phyloP scores from a whole-genome alignment of 2,113 vertebrate genomes.

The Electrona antarctica region DNA sequence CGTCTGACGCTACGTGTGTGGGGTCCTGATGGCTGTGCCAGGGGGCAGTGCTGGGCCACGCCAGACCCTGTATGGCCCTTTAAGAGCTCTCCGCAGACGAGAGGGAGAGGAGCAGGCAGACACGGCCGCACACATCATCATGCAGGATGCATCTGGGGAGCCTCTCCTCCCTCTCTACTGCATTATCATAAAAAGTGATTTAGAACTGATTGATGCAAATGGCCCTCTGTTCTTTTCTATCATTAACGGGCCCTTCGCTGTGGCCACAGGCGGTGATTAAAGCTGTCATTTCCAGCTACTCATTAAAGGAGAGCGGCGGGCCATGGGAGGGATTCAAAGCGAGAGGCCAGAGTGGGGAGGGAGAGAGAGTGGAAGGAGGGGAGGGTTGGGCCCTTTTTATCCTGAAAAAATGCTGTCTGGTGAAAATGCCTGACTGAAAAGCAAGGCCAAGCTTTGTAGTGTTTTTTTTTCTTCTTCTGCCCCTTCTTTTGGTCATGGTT shows the following conservation, averaged over 20 bases:
- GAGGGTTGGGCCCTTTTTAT: constrained; percentile 55
- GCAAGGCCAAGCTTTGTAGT: constrained; percentile 24
- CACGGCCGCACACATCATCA: constrained; percentile 78
- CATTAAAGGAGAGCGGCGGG: constrained; percentile 91
- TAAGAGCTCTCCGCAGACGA: constrained; percentile 83
- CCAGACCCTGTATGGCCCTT: constrained; percentile 74
- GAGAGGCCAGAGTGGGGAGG: constrained; percentile 66
- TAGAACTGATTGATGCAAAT: constrained; percentile 99
- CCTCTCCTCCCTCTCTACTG: constrained; percentile 89
- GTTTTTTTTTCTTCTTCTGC: constrained; percentile 59
- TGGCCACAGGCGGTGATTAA: constrained; percentile 99
- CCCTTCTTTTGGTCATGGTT: constrained; percentile 3
- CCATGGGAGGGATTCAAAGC: constrained; percentile 74
- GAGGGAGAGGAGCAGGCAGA: constrained; percentile 82
- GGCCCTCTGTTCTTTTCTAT: constrained; percentile 97
- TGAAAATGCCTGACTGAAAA: constrained; percentile 52
- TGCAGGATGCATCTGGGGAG: constrained; percentile 89
- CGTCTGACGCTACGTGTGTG: background rate
- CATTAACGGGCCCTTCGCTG: constrained; percentile 95
- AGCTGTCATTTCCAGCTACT: constrained; percentile 99
- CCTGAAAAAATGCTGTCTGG: constrained; percentile 46
- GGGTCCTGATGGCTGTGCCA: constrained; percentile 2
- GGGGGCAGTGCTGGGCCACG: background rate
- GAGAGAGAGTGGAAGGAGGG: constrained; percentile 70
- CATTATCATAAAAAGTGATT: constrained; percentile 99